Evolutionary conservation across 2,113 vertebrate species (phyloP), one percentile per base, ranked within the genome.

Genomic region (Dipodomys spectabilis): DNA sequence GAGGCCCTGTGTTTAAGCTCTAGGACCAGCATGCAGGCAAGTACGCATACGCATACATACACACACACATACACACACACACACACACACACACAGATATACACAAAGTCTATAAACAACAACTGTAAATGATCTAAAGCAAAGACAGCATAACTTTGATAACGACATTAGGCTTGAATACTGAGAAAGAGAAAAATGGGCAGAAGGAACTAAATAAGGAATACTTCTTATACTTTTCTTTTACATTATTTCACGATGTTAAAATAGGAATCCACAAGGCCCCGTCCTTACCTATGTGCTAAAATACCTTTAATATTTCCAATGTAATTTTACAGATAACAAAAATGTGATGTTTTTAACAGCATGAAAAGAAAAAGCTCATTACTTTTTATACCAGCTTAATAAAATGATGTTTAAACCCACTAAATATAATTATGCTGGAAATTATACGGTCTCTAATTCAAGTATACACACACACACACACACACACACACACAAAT

Each of bases 391-490:
- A 65, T n/a, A 77, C 28, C 23, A 73, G 12, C 18, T 90, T 86
- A 71, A 57, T 28, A 77, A 86, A 90, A 73, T 64, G 49, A 57
- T 71, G 44, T 86, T 90, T 27, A 32, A 71, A 85, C n/a, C n/a
- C 9, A 30, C 39, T 78, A 65, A 64, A 57, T 69, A 62, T 32
- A n/a, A 77, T 65, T 57, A 77, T 45, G 39, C 64, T 45, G 77
- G 19, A 85, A 93, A 45, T 71, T n/a, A 77, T 2, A 86, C 1
- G 3, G 7, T 7, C 20, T 75, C 92, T 80, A 73, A 39, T 68
- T 72, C 20, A 77, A 10, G 25, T 27, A 67, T 67, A 27, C 11
- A 11, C 3, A 67, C 6, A 27, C 28, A 28, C 28, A 27, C 25
- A 8, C 25, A 12, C 25, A 67, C 9, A 67, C 28, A 22, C 25